Evolutionary conservation across 1,140 invertebrate genomes (phyloP), one percentile per base, ranked within the genome.

Genomic region (Orchestia grillus): DNA sequence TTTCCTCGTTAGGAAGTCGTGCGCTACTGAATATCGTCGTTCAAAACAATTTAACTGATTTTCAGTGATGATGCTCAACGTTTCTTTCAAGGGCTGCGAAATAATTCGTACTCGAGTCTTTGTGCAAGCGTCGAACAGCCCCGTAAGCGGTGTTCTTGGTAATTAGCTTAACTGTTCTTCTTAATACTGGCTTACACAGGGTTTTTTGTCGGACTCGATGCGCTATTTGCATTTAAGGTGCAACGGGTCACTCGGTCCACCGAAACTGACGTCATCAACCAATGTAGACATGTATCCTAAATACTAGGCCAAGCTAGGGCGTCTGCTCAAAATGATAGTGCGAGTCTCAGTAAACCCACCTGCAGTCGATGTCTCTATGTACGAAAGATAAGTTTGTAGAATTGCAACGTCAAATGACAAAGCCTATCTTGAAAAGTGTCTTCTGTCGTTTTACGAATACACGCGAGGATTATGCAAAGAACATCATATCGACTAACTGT

Each of bases 101-200:
- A 90, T 90, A 90, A 90, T 90, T 90, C 88, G 41, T 90, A 44
- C 88, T 8, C 11, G 43, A 3, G 41, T 90, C 88, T 90, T 90
- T 42, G 88, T 90, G 88, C 43, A 44, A 41, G 88, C 43, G 88
- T 90, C 88, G 43, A 43, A 44, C 88, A 90, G 43, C 23, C 88
- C 88, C 41, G 88, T 90, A 90, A 90, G 88, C 43, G 42, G n/a
- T 90, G 41, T 90, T 90, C 88, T 90, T 44, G 42, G n/a, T 90
- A 90, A 90, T 90, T 90, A 90, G n/a, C 88, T 42, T 90, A 90
- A 90, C 88, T 90, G 88, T 90, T 90, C 43, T 41, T 90, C n/a
- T 90, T 90, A 90, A 90, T 90, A 90, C 88, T 90, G 15, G 41
- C 88, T 90, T 90, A 90, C 36, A 90, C 4, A 16, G 41, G 43